A percentile compares a stretch with the other conserved stretches of the same genome.
phyloP scores from a whole-genome alignment of 2,888 invertebrate genomes.

The Epiblema foenella region DNA sequence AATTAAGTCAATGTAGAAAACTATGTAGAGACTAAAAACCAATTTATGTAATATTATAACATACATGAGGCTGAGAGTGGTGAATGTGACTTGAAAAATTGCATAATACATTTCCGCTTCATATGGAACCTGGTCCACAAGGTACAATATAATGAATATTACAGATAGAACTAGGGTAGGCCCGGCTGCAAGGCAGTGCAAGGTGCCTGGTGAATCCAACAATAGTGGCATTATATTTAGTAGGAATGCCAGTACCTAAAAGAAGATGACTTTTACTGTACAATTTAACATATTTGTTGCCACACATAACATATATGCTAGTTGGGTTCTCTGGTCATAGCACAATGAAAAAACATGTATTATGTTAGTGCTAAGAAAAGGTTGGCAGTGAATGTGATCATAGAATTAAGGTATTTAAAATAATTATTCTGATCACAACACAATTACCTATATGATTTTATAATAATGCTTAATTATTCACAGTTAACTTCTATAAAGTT shows the following conservation, averaged over 20 bases:
- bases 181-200: slow-evolving; percentile 70
- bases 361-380: background rate
- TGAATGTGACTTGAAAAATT: slow-evolving; percentile 60
- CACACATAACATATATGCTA: background rate
- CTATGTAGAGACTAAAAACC: slow-evolving; percentile 69
- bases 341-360: background rate
- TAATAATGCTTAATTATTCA: background rate
- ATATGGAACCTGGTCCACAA: slow-evolving; percentile 75
- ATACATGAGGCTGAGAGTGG: slow-evolving; percentile 58
- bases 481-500: background rate
- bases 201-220: slow-evolving; percentile 68
- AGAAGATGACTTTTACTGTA: slow-evolving; percentile 60
- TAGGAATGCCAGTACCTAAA: slow-evolving; percentile 80
- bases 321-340: background rate
- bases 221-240: slow-evolving; percentile 76
- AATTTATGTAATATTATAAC: slow-evolving; percentile 60
- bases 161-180: slow-evolving; percentile 76
- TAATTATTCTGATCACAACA: background rate
- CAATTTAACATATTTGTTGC: slow-evolving; percentile 47
- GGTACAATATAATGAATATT: slow-evolving; percentile 72
- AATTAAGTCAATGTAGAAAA: slow-evolving; percentile 74
- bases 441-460: background rate
- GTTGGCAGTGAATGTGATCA: slow-evolving; percentile 4
- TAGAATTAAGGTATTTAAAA: background rate
- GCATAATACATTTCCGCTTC: slow-evolving; percentile 74